phyloP scores from a whole-genome alignment of 2,113 vertebrate genomes.

The Pagrus major region DNA sequence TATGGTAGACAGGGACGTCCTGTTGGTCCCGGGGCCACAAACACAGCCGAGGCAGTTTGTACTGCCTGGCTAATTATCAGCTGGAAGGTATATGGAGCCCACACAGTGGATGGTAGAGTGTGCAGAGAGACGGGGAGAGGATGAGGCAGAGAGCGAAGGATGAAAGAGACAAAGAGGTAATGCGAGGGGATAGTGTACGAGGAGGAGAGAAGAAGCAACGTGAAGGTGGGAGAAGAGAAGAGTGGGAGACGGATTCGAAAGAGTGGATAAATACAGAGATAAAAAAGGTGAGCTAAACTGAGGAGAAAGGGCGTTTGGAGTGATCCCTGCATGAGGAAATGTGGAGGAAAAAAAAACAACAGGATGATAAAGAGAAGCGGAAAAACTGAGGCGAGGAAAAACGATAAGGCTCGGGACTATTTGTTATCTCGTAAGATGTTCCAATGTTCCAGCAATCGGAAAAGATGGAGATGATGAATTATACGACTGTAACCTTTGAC shows the following conservation, averaged over 20 bases:
- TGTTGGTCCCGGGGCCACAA: slow-evolving; percentile 36
- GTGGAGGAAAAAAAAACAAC: neutral
- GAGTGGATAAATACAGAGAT: slow-evolving; percentile 36
- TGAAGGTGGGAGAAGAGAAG: slow-evolving; percentile 4
- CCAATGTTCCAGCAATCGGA: slow-evolving; percentile 28
- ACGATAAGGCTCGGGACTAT: slow-evolving; percentile 42
- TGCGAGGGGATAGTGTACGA: neutral
- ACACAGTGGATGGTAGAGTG: neutral
- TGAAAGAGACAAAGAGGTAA: slow-evolving; percentile 31
- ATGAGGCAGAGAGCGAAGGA: slow-evolving; percentile 12
- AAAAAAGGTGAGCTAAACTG: slow-evolving; percentile 29
- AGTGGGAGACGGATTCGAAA: slow-evolving; percentile 30
- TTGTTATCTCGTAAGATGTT: slow-evolving; percentile 48
- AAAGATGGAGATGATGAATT: slow-evolving; percentile 63
- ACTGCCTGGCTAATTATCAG: slow-evolving; percentile 60
- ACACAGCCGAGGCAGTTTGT: slow-evolving; percentile 33
- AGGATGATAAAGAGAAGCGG: slow-evolving; percentile 42
- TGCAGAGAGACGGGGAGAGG: neutral
- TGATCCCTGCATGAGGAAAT: slow-evolving; percentile 29
- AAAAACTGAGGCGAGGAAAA: slow-evolving; percentile 34
- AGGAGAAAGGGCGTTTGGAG: slow-evolving; percentile 47
- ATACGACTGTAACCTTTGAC: slow-evolving; percentile 47
- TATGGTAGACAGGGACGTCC: slow-evolving; percentile 38
- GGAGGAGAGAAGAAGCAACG: neutral
- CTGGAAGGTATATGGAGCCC: slow-evolving; percentile 34